A percentile compares a stretch with the other conserved stretches of the same genome.
Evolutionary conservation across 1,140 invertebrate species (phyloP).

Genomic region (Bombus vancouverensis): DNA sequence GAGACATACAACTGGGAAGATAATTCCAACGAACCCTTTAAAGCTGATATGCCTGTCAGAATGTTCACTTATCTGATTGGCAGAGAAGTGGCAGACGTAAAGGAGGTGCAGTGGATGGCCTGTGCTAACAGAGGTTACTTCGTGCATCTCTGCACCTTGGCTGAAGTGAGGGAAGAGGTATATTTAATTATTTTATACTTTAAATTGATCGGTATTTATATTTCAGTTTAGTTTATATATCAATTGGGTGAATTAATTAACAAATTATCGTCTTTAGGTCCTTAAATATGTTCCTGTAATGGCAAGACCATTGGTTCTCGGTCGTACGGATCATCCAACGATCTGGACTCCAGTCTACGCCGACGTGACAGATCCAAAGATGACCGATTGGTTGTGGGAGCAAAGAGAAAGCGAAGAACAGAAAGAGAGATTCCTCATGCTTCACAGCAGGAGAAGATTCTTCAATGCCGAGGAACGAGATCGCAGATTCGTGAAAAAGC

Average conservation of each 20-base stretch:
- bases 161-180: slow-evolving; percentile 95
- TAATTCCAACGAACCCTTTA: slow-evolving; percentile 88
- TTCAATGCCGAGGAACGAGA: slow-evolving; percentile 84
- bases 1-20: slow-evolving; percentile 92
- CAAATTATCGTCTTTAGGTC: slow-evolving; percentile 81
- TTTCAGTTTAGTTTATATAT: background rate
- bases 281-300: slow-evolving; percentile 95
- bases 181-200: background rate
- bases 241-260: background rate
- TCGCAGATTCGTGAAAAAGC: slow-evolving; percentile 81
- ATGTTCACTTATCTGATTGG: slow-evolving; percentile 99
- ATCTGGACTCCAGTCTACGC: slow-evolving; percentile 97
- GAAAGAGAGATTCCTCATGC: slow-evolving; percentile 86
- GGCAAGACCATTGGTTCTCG: slow-evolving; percentile 92
- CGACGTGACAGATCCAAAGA: slow-evolving; percentile 93
- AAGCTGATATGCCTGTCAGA: slow-evolving; percentile 91
- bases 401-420: slow-evolving; percentile 90
- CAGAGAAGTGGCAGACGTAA: slow-evolving; percentile 91
- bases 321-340: slow-evolving; percentile 88
- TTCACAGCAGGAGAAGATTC: slow-evolving; percentile 83
- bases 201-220: background rate
- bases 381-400: slow-evolving; percentile 95
- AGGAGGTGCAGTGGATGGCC: slow-evolving; percentile 97
- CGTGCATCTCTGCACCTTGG: slow-evolving; percentile 95
- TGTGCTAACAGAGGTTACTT: slow-evolving; percentile 97